These are phyloP conservation scores for Entomobrya multifasciata DNA, from an alignment of 2,888 invertebrate genomes.

Conservation along the genomic window DNA sequence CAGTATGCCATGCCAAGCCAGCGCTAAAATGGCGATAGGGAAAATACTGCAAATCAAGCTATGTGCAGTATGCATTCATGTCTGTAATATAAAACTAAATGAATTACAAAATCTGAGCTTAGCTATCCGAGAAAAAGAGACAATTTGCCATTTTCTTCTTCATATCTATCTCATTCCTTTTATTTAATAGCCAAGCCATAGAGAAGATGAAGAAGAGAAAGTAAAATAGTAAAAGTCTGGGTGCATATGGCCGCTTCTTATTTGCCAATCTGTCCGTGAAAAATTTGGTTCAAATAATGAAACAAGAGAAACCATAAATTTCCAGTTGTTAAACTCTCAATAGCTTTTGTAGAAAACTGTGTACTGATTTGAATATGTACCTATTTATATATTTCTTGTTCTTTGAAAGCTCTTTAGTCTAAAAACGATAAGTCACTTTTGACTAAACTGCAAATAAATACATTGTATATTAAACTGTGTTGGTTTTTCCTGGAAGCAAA, in stretches of 20 bases:
- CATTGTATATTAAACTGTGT: neutral
- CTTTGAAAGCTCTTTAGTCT: neutral
- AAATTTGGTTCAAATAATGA: conserved; percentile 64
- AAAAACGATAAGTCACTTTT: conserved; percentile 24
- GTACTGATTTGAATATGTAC: too few relatives aligned
- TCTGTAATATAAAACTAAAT: too few relatives aligned
- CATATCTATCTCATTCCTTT: conserved; percentile 1
- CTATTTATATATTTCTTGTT: neutral
- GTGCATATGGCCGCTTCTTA: conserved; percentile 38
- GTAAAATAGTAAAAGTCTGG: neutral
- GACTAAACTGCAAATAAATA: conserved; percentile 1
- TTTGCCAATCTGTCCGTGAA: conserved; percentile 67
- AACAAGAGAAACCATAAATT: conserved; percentile 66
- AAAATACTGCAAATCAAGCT: neutral
- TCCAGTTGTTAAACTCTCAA: conserved; percentile 67
- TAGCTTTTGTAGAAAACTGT: too few relatives aligned
- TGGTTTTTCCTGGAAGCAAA: too few relatives aligned
- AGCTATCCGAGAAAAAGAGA: neutral
- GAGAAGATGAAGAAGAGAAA: too few relatives aligned
- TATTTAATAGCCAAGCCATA: conserved; percentile 47
- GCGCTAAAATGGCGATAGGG: neutral
- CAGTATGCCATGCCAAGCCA: conserved; percentile 6
- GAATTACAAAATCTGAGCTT: neutral
- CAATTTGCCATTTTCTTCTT: conserved; percentile 7
- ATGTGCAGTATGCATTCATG: too few relatives aligned